Base-by-base conservation (phyloP, 2,888 invertebrate genomes). In the Drosophila stalkeri region DNA sequence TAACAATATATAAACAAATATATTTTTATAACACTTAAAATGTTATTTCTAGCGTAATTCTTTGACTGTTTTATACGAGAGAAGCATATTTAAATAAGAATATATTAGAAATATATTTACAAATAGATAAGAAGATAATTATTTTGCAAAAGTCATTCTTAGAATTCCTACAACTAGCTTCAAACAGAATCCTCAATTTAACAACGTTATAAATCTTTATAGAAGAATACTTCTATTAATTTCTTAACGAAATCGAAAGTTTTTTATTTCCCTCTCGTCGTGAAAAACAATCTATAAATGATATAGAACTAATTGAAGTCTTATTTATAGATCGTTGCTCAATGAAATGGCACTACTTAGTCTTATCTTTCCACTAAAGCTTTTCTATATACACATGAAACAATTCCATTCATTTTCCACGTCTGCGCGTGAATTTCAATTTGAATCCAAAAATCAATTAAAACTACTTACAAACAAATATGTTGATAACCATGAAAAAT, bases 401-500 rank as follows among this genome's bases (percentile, higher is more conserved):
- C 4, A 6, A 2, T 23, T 37, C 9, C 12, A n/a, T n/a, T 8
- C 14, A 6, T 43, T 43, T 55, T 41, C 41, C 55, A 41, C 16
- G 3, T 12, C 37, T 56, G 0, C 18, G 5, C 14, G 14, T 47
- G 37, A 37, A 60, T 37, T 46, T 47, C 18, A 47, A 47, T 46
- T 46, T 37, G 27, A 59, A 27, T 8, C 20, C 2, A 31, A 39
- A 44, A 52, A 70, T 55, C 39, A 44, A 47, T 47, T 20, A 46
- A 71, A 72, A n/a, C n/a, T 14, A 41, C n/a, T 16, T 37, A 20
- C 39, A 9, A 46, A 27, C 27, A 35, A 47, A 47, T 54, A 18
- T 11, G 47, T 60, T 60, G 60, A 47, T 41, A 33, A 11, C 33
- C 47, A 41, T 67, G n/a, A 23, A 47, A 47, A 18, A 55, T 18